These are phyloP conservation scores for Aix galericulata DNA, from an alignment of 2,113 vertebrate species.

Conservation along the genomic window DNA sequence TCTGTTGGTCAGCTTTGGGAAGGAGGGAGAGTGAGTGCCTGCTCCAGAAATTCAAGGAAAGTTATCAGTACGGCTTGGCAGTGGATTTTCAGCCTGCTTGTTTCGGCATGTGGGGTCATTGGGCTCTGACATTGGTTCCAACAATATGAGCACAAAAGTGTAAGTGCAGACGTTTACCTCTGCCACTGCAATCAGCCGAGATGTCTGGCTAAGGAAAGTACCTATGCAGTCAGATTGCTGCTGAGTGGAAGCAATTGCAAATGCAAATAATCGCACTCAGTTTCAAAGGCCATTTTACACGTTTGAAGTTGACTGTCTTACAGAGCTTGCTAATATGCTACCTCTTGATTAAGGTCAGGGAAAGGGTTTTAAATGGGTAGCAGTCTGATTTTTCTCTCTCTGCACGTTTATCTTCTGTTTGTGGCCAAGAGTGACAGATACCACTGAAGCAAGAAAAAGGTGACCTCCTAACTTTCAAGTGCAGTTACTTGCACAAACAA, in stretches of 20 bases:
- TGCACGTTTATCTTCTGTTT: background rate
- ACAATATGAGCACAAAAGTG: background rate
- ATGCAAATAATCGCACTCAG: background rate
- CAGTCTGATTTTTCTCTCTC: background rate
- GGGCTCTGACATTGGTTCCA: background rate
- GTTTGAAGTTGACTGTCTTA: background rate
- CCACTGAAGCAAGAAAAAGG: background rate
- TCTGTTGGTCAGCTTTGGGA: background rate
- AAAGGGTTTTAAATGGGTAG: background rate
- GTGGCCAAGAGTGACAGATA: background rate
- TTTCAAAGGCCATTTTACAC: background rate
- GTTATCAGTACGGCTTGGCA: fast-evolving
- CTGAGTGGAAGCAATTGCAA: background rate
- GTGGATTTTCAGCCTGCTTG: background rate
- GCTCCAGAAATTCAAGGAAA: background rate
- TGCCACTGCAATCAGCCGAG: background rate
- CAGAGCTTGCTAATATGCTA: background rate
- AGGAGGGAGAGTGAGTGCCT: background rate
- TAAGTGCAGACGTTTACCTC: background rate
- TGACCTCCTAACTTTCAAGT: background rate
- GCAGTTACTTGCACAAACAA: background rate
- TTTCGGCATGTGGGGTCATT: background rate
- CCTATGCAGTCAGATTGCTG: background rate
- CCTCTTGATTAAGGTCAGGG: background rate
- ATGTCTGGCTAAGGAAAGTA: background rate